These are phyloP conservation scores for Catostomus latipinnis DNA, from an alignment of 2,797 vertebrate species.

Conservation along the genomic window DNA sequence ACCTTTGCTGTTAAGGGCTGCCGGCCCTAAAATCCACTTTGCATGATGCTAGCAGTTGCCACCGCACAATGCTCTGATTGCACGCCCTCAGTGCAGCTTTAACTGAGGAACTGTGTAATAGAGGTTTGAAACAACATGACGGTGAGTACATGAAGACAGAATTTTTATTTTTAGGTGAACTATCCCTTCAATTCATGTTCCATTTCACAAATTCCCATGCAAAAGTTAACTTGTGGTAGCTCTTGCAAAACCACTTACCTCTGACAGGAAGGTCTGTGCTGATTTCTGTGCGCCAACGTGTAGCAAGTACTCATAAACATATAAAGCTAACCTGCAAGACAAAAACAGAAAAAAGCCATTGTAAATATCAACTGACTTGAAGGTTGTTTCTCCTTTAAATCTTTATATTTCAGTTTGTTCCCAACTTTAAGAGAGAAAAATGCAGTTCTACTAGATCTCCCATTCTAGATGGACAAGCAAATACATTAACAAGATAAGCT, in stretches of 20 bases:
- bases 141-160: too few species aligned
- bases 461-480: constrained; percentile 27
- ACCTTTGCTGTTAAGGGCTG: neutral
- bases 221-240: too few species aligned
- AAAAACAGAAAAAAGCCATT: constrained; percentile 39
- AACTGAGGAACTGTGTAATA: too few species aligned
- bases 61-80: neutral
- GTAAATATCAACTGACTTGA: constrained; percentile 47
- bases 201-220: constrained; percentile 48
- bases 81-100: neutral
- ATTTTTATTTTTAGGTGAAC: too few species aligned
- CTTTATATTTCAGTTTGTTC: constrained; percentile 17
- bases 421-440: constrained; percentile 39
- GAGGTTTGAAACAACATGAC: too few species aligned
- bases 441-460: constrained; percentile 26
- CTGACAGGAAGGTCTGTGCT: constrained; percentile 96
- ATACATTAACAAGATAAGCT: constrained; percentile 21
- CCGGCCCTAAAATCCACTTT: constrained; percentile 29
- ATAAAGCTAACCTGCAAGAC: constrained; percentile 88
- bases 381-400: constrained; percentile 32
- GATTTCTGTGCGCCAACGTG: constrained; percentile 96
- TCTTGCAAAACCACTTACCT: constrained; percentile 80
- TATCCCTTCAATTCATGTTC: too few species aligned
- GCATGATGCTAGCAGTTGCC: neutral
- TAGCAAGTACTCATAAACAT: constrained; percentile 95